Evolutionary conservation across 2,797 vertebrate species (phyloP).

Genomic region (Carcharodon carcharias): DNA sequence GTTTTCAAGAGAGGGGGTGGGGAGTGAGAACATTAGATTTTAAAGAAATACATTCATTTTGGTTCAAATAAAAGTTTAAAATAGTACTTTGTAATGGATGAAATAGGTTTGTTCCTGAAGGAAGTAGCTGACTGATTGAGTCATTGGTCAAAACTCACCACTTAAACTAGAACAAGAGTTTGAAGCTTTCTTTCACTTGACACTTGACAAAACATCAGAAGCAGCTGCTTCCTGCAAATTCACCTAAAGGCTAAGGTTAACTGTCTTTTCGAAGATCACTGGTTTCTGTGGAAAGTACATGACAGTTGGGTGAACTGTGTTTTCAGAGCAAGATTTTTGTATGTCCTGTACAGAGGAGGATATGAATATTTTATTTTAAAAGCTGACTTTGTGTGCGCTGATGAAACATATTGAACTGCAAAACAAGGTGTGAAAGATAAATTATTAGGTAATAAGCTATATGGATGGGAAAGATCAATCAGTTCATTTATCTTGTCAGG

Average conservation of each 20-base stretch:
- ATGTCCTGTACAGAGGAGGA: background rate
- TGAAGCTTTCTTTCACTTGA: background rate
- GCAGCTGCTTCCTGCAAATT: background rate
- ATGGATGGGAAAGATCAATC: background rate
- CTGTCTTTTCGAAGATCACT: background rate
- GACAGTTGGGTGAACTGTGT: background rate
- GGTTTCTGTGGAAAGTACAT: background rate
- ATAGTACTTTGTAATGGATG: background rate
- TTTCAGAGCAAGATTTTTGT: background rate
- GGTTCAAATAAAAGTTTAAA: background rate
- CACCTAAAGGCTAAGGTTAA: background rate
- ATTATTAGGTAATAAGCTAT: background rate
- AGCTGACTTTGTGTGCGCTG: background rate
- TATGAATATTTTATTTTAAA: background rate
- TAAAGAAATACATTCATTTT: background rate
- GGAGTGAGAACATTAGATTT: background rate
- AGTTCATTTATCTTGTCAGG: too few relatives aligned
- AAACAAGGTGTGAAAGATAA: background rate
- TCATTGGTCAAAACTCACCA: background rate
- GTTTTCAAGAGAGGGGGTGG: background rate
- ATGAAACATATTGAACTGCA: background rate
- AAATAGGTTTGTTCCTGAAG: background rate
- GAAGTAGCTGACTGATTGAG: background rate
- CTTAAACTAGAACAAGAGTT: background rate
- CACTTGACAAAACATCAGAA: background rate